Base-by-base conservation (phyloP, 2,113 vertebrate genomes). In the Misgurnus mizolepis region DNA sequence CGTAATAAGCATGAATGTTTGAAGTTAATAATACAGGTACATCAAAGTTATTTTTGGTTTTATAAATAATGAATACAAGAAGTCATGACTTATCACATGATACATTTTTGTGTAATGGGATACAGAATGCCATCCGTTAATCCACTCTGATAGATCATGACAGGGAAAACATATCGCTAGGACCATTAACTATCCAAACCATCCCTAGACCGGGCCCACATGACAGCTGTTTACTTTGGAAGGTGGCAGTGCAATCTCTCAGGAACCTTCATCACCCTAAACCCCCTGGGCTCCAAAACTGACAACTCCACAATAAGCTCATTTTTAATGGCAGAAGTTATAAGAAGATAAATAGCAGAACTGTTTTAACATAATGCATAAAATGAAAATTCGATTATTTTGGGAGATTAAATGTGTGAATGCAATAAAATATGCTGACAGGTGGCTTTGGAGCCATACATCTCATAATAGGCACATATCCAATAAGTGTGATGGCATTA, bases 181-280 rank as follows among this genome's bases (percentile, higher is more conserved):
- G 53, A n/a, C 53, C 79, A 81, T 78, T 78, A 71, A 50, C 50
- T 66, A 76, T n/a, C 74, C 62, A 22, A 22, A 22, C 22, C 22
- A 22, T 22, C 22, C 22, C 22, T 1, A 34, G 58, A 49, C 62
- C 53, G n/a, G 65, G n/a, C 49, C 64, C 5, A 55, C 64, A 70
- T 74, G 86, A 89, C 84, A 78, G 88, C 80, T 88, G 85, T 85
- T 88, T 84, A 85, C 85, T 85, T 86, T 83, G 86, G 88, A 89
- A 88, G 88, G 87, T 83, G 83, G 69, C 83, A 73, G 58, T 39
- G 50, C 71, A 85, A 84, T 84, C 84, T 82, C 49, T 41, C 61
- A 14, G 71, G 70, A 70, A 83, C 61, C 72, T 65, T 61, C 77
- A 80, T 85, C 71, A 82, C 7, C 66, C 34, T 7, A 5, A 15